Conservation (phyloP, 2,797 vertebrate genomes). For the Geotrypetes seraphini region DNA sequence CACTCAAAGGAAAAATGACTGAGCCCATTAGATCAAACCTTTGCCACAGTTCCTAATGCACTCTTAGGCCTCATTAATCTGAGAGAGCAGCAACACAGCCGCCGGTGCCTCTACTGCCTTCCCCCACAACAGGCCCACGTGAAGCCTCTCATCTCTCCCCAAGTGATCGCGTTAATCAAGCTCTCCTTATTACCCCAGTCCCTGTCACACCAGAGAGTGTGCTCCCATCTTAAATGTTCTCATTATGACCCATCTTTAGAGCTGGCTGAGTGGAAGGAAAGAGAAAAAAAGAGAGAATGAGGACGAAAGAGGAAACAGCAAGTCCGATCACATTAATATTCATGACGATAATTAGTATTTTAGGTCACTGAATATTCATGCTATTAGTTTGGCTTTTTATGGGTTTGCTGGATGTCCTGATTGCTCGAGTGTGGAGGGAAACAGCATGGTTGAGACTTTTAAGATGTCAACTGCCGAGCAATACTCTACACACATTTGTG, state of each 20-base stretch:
- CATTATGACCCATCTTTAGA: constrained; percentile 87
- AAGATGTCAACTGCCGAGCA: constrained; percentile 57
- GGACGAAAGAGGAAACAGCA: constrained; percentile 25
- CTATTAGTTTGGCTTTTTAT: constrained; percentile 92
- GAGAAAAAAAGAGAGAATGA: constrained; percentile 29
- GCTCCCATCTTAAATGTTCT: constrained; percentile 70
- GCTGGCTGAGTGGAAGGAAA: constrained; percentile 72
- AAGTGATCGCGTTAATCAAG: constrained; percentile 72
- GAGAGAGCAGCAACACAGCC: constrained; percentile 65
- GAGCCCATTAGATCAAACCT: constrained; percentile 77
- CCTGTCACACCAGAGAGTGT: constrained; percentile 62
- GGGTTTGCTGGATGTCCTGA: constrained; percentile 73
- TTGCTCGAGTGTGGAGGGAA: constrained; percentile 71
- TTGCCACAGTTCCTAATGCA: constrained; percentile 76
- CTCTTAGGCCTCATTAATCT: constrained; percentile 78
- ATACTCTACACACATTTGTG: constrained; percentile 50
- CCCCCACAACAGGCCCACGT: constrained; percentile 62
- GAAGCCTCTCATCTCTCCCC: constrained; percentile 64
- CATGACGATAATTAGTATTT: constrained; percentile 98
- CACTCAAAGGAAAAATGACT: constrained; percentile 80
- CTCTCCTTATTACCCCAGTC: constrained; percentile 72
- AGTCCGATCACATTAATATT: constrained; percentile 97
- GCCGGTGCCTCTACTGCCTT: constrained; percentile 55
- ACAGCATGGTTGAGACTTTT: constrained; percentile 62
- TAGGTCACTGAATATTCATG: constrained; percentile 99